Base-by-base conservation (phyloP, 2,888 invertebrate genomes). In the Ichneumon xanthorius region DNA sequence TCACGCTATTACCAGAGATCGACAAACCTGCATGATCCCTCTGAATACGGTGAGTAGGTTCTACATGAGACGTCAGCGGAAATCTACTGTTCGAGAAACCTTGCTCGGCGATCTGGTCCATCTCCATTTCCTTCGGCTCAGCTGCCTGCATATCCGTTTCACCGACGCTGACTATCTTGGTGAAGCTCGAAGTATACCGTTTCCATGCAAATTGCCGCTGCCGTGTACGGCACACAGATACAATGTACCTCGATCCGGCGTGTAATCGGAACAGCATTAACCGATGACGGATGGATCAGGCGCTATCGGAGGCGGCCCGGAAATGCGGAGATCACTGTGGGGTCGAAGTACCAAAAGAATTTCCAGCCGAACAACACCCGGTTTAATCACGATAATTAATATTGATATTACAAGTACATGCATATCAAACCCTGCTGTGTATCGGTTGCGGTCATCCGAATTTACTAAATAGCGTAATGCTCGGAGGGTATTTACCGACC, bases 71-170 rank as follows among this genome's bases (percentile, higher is more conserved):
- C 48, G 16, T 50, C 45, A 48, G 71, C 9, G 55, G 58, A 45
- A 71, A 71, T 37, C 53, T 58, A 58, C 55, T 22, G 67, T 67
- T 40, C 2, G 63, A 19, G 48, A 63, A 78, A 33, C 53, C 33
- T 26, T 16, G 40, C 33, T 0, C 19, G 19, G 70, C 65, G 33
- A 68, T 61, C 61, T 16, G 67, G 50, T 72, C 61, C 48, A 81
- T 63, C 58, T 68, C 77, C 40, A 68, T 80, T 72, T 77, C 61
- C 77, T 73, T 61, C 58, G 37, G 77, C 50, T 80, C 58, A 76
- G 67, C 37, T 61, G 50, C 26, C 19, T 50, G 14, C 58, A n/a
- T 9, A 26, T 55, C 68, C n/a, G 37, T 63, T 26, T 75, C 73
- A 55, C 7, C 50, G 22, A 16, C 33, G 19, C 40, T n/a, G 22